Evolutionary conservation across 2,797 vertebrate species (phyloP).

Genomic region (Manis crassicaudata): DNA sequence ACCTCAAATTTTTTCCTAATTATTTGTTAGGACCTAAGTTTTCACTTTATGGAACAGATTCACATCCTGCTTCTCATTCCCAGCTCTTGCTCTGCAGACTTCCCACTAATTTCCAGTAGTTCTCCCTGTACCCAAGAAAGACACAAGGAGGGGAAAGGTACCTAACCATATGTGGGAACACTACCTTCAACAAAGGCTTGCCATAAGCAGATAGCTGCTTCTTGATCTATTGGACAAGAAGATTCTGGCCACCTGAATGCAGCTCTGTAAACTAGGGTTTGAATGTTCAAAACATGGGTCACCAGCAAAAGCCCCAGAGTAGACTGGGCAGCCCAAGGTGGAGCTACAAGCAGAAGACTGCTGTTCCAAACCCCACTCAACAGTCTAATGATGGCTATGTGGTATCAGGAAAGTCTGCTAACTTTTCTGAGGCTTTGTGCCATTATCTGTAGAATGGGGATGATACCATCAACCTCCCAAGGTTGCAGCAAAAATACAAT

Average conservation of each 20-base stretch:
- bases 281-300: not conserved
- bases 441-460: not conserved
- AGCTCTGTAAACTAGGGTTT: not conserved
- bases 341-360: not conserved
- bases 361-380: not conserved
- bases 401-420: not conserved
- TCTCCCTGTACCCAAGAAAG: not conserved
- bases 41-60: slow-evolving; percentile 65
- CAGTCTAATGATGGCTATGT: not conserved
- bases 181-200: not conserved
- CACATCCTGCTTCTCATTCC: not conserved
- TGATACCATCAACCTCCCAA: not conserved
- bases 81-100: not conserved
- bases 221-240: not conserved
- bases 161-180: not conserved
- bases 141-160: not conserved
- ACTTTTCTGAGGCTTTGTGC: not conserved
- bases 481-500: not conserved
- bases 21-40: slow-evolving; percentile 78
- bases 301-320: not conserved
- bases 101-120: not conserved
- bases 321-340: not conserved
- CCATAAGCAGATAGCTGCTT: not conserved
- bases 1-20: slow-evolving; percentile 79
- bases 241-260: not conserved